These are phyloP conservation scores for Argopecten irradians DNA, from an alignment of 1,140 invertebrate genomes.

Conservation along the genomic window DNA sequence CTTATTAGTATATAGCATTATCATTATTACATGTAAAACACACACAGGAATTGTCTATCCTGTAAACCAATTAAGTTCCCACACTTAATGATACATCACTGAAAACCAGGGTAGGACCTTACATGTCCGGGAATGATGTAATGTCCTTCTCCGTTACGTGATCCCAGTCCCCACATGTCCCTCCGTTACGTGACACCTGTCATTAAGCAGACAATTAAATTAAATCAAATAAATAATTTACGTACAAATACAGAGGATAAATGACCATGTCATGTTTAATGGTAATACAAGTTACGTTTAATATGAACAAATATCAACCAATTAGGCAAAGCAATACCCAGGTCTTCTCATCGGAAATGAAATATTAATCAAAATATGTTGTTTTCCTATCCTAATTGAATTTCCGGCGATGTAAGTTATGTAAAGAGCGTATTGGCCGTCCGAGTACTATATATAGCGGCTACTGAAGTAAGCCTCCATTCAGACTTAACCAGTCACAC, in stretches of 20 bases:
- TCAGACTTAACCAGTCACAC: neutral
- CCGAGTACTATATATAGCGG: neutral
- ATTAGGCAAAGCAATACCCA: neutral
- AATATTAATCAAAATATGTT: slow-evolving; percentile 24
- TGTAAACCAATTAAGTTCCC: no score
- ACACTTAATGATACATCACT: no score
- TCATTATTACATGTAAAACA: no score
- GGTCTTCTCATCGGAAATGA: neutral
- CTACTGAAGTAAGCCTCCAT: neutral
- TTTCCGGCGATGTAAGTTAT: neutral
- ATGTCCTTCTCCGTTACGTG: no score
- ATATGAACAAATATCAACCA: neutral
- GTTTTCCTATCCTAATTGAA: neutral
- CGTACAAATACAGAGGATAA: neutral
- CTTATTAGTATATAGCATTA: no score
- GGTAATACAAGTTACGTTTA: neutral
- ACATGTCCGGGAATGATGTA: no score
- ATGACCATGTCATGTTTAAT: neutral
- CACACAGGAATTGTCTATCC: no score
- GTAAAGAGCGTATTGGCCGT: neutral
- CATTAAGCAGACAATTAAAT: neutral
- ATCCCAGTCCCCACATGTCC: no score
- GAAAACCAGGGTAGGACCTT: no score
- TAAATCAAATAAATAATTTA: slow-evolving; percentile 1
- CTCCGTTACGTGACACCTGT: no score